Evolutionary conservation across 2,113 vertebrate genomes (phyloP), one percentile per base, ranked within the genome.

Genomic region (Himantopus leucocephalus): DNA sequence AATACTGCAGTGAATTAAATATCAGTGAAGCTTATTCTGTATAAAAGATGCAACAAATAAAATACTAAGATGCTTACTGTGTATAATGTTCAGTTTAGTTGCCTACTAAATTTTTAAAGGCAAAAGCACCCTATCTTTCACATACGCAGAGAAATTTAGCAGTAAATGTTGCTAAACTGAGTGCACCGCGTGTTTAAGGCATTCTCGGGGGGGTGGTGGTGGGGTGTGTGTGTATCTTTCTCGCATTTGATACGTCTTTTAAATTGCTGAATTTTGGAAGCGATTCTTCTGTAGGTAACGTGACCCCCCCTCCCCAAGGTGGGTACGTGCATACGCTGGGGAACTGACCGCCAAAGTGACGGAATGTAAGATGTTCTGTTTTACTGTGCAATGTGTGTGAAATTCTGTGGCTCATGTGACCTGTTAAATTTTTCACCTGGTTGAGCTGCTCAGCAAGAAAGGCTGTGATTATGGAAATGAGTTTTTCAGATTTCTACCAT

Each of bases 11-110:
- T 98, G 97, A 97, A 97, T 97, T 97, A 97, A 98, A 88, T 97
- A 98, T 96, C 96, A 97, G 97, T 98, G 96, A 98, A 98, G 96
- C 97, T 97, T 97, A 98, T 95, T 93, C 96, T 98, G 97, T 98
- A 97, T 96, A 96, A 97, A 98, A 97, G 98, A 97, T 98, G 91
- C 95, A 97, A 95, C 43, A 3, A 98, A 98, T 98, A 98, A 98
- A 98, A 97, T 95, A 96, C 97, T 97, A 97, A 98, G 98, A 98
- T 98, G 97, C 95, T 95, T 97, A 95, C 91, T 95, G 95, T 97
- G 92, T 98, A 96, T 96, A 97, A 97, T 97, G 97, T 96, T 97
- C 97, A 97, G 97, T 98, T 98, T 95, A 98, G 96, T 98, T 98
- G 92, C 95, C 89, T 98, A 74, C 95, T 97, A 94, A 96, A 97